Evolutionary conservation across 2,888 invertebrate species (phyloP), one percentile per base, ranked within the genome.

Genomic region (Tortricodes alternella): DNA sequence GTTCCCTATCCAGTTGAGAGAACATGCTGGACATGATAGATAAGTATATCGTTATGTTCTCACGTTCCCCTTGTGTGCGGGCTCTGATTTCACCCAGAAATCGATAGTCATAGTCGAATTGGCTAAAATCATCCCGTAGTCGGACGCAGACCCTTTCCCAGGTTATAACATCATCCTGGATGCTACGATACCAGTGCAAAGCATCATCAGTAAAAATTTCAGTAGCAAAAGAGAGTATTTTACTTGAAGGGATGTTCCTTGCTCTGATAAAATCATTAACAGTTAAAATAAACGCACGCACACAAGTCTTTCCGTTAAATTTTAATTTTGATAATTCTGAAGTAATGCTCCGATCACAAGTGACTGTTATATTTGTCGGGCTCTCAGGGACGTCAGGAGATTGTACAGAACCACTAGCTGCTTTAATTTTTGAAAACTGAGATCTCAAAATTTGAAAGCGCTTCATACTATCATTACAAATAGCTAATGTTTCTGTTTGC

Each of bases 191-290:
- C 57, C 57, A 58, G 5, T 46, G 51, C 4, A 58, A 7, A 2
- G 57, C 57, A 8, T 55, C 55, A n/a, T 35, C 59, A 2, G 50
- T 51, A 15, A 59, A 55, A 8, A 59, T 51, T 11, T 59, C 57
- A 0, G 13, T 32, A 1, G 51, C 57, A 2, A 41, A 41, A 7
- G 38, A 18, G 0, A 58, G 9, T 2, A 58, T 4, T 8, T 39
- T 38, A 3, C 8, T n/a, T 1, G 3, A 7, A 7, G 50, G 6
- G 1, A 57, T 34, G 1, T 5, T 7, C 6, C 51, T 19, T 3
- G 51, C 18, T 4, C 5, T 16, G 1, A 8, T 9, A 18, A 57
- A 29, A 0, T 57, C 57, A 2, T 32, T 13, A 0, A 24, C 46
- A 1, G 21, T 11, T 7, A 4, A 11, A 6, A 57, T 38, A 34